Conservation (phyloP, 2,797 vertebrate genomes). For the Pipistrellus pipistrellus region DNA sequence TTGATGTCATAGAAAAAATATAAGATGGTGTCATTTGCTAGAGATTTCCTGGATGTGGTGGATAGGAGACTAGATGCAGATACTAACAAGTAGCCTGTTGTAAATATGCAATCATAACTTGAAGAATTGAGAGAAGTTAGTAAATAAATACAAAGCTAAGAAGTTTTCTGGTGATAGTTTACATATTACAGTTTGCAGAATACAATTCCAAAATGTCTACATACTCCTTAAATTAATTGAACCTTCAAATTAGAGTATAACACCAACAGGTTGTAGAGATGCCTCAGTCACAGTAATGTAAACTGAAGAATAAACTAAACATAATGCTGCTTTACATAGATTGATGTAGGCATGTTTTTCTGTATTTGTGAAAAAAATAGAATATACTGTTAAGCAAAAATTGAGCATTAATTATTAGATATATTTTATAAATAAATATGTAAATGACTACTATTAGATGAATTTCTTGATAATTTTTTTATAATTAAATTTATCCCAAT, state of each 20-base stretch:
- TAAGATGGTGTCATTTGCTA: neutral
- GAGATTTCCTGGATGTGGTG: neutral
- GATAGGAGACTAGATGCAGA: neutral
- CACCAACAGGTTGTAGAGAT: neutral
- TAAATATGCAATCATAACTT: neutral
- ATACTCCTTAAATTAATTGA: neutral
- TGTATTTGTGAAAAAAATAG: constrained; percentile 10
- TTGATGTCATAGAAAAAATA: neutral
- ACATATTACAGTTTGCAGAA: neutral
- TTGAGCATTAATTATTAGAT: neutral
- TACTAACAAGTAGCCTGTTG: neutral
- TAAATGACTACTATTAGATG: neutral
- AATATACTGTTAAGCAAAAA: neutral
- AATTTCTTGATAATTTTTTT: too few relatives aligned
- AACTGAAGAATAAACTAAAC: neutral
- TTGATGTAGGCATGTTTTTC: neutral
- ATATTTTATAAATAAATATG: neutral
- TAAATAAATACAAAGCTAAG: neutral
- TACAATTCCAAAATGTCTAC: neutral
- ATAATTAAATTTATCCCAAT: too few relatives aligned
- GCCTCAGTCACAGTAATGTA: neutral
- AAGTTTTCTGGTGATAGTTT: neutral
- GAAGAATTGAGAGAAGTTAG: neutral
- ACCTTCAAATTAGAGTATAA: neutral
- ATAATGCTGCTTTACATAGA: neutral